Conservation (phyloP, 2,888 invertebrate species). For the Chouioia cunea region DNA sequence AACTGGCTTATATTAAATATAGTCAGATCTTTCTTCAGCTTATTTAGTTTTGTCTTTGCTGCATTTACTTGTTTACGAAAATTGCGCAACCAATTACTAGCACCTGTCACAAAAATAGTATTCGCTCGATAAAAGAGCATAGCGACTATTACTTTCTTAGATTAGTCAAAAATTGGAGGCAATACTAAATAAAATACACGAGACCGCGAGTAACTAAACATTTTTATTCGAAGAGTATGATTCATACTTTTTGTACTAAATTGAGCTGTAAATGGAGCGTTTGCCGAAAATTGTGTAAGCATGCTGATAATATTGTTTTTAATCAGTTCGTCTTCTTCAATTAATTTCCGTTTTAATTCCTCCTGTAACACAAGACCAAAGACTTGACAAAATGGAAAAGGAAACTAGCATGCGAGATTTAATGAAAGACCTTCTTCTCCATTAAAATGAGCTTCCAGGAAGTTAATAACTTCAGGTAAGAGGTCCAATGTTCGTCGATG, state of each 20-base stretch:
- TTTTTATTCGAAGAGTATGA: not conserved
- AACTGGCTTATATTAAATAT: conserved; percentile 85
- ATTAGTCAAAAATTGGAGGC: not conserved
- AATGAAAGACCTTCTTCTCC: conserved; percentile 73
- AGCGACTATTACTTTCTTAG: no score
- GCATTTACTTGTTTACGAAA: conserved; percentile 72
- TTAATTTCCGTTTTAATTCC: conserved; percentile 78
- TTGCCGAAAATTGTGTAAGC: conserved; percentile 77
- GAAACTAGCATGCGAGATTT: not conserved
- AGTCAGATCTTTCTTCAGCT: conserved; percentile 78
- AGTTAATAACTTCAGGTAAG: conserved; percentile 77
- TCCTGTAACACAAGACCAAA: conserved; percentile 66
- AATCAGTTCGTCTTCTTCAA: conserved; percentile 80
- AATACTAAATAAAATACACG: conserved; percentile 12
- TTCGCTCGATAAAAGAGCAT: no score
- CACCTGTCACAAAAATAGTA: conserved; percentile 66
- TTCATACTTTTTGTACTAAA: conserved; percentile 62
- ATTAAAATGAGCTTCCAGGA: conserved; percentile 82
- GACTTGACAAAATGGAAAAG: conserved; percentile 27
- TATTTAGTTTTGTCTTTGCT: conserved; percentile 76
- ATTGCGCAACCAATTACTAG: conserved; percentile 72
- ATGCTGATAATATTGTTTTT: conserved; percentile 78
- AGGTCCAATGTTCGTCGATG: conserved; percentile 77
- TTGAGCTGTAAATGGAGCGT: conserved; percentile 76
- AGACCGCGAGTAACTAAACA: no score